Evolutionary conservation across 1,140 invertebrate genomes (phyloP).

Genomic region (Cardiocondyla obscurior): DNA sequence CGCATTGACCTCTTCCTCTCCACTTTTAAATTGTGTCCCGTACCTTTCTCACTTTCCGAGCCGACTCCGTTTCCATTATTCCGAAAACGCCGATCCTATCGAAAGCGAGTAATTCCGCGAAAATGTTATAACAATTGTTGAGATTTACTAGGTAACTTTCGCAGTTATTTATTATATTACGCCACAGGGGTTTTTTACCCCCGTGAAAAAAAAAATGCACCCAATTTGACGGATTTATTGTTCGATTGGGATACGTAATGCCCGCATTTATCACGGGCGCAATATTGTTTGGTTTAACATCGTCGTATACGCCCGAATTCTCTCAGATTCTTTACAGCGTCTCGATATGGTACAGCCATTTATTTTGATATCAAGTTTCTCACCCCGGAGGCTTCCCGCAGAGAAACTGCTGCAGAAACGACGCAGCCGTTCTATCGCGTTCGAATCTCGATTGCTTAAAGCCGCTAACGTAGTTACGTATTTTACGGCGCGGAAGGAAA

Average conservation of each 20-base stretch:
- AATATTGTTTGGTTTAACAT: conserved; percentile 56
- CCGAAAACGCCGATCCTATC: conserved; percentile 1
- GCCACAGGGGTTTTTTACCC: neutral
- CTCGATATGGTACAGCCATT: conserved; percentile 45
- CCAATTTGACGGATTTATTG: conserved; percentile 36
- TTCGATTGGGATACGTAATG: conserved; percentile 41
- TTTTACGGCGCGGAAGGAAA: conserved; percentile 41
- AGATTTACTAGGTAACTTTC: conserved; percentile 16
- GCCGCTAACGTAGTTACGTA: conserved; percentile 50
- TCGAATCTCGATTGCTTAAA: conserved; percentile 55
- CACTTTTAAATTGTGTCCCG: conserved; percentile 41
- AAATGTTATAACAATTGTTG: neutral
- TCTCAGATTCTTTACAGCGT: conserved; percentile 42
- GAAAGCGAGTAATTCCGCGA: neutral
- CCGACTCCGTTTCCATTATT: neutral
- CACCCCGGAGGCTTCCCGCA: conserved; percentile 38
- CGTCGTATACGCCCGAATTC: conserved; percentile 47
- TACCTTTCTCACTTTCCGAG: neutral
- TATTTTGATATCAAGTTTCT: conserved; percentile 58
- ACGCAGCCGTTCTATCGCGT: conserved; percentile 35
- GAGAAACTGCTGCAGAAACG: conserved; percentile 42
- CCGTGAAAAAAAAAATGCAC: conserved; percentile 2
- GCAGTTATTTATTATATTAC: conserved; percentile 4
- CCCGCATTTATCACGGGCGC: conserved; percentile 36
- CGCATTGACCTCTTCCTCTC: conserved; percentile 38